A percentile compares a stretch with the other conserved stretches of the same genome.
Evolutionary conservation across 1,140 invertebrate genomes (phyloP).

Genomic region (Aporrectodea caliginosa): DNA sequence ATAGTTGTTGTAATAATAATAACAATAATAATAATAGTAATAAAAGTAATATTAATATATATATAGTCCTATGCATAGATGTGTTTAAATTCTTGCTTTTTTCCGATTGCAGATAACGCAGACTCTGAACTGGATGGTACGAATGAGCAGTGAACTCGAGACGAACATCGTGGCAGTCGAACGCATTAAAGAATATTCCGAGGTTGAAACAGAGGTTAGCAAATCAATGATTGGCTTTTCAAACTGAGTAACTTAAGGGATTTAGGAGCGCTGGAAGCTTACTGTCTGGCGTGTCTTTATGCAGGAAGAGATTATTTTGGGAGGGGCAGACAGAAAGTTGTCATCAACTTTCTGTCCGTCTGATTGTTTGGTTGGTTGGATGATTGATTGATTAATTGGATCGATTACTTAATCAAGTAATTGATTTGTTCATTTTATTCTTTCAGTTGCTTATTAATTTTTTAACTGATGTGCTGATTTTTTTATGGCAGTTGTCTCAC

Average conservation of each 20-base stretch:
- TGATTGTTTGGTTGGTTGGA: too few species aligned
- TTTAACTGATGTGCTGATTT: too few species aligned
- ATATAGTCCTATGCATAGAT: too few species aligned
- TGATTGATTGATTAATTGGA: too few species aligned
- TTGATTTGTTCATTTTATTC: too few species aligned
- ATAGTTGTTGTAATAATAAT: too few species aligned
- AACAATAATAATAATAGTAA: too few species aligned
- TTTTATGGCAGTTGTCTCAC: too few species aligned
- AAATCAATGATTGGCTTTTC: background rate
- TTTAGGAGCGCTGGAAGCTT: background rate
- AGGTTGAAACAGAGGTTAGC: slow-evolving; percentile 64
- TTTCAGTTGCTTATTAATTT: too few species aligned
- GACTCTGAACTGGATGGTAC: slow-evolving; percentile 90
- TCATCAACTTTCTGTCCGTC: background rate
- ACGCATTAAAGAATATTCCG: slow-evolving; percentile 91
- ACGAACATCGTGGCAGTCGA: slow-evolving; percentile 97
- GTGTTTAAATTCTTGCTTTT: too few species aligned
- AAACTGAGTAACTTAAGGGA: background rate
- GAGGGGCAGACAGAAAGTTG: background rate
- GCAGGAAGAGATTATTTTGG: background rate
- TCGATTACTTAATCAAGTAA: too few species aligned
- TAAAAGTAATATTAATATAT: too few species aligned
- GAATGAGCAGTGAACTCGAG: slow-evolving; percentile 95
- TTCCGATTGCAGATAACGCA: slow-evolving; percentile 73
- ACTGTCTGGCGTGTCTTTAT: background rate